phyloP scores from a whole-genome alignment of 2,888 invertebrate species.

The Drosophila limbata region DNA sequence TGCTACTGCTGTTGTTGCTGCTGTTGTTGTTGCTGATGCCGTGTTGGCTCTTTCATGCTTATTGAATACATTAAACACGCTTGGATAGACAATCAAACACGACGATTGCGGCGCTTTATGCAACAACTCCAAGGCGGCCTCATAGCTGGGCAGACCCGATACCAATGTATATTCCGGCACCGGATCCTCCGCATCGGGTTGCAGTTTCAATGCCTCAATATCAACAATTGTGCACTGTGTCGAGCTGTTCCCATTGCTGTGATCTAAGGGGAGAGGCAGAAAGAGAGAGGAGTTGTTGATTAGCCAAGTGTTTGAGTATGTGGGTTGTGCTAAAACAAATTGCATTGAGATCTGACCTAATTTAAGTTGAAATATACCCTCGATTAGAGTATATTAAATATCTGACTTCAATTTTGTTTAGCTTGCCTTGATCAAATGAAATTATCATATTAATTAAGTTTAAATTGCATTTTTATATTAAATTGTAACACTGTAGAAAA shows the following conservation, averaged over 20 bases:
- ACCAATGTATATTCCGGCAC: conserved; percentile 88
- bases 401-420: not conserved
- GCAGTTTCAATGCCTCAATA: conserved; percentile 83
- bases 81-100: conserved; percentile 83
- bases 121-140: conserved; percentile 88
- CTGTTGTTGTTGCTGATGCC: conserved; percentile 47
- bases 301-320: conserved; percentile 15
- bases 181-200: conserved; percentile 86
- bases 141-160: conserved; percentile 88
- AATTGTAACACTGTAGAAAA: not conserved
- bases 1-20: conserved; percentile 35
- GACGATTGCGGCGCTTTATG: conserved; percentile 84
- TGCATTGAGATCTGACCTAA: conserved; percentile 7
- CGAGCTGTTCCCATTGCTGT: conserved; percentile 63
- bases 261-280: conserved; percentile 52
- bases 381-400: not conserved
- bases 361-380: conserved; percentile 1
- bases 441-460: not conserved
- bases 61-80: conserved; percentile 82
- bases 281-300: conserved; percentile 21
- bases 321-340: not conserved
- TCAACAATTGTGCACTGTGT: conserved; percentile 77
- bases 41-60: conserved; percentile 72
- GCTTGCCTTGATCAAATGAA: not conserved
- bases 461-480: not conserved